Percentiles rank a stretch among this genome's conserved stretches.
Conservation (phyloP, 2,888 invertebrate species). For the Acrobasis consociella region DNA sequence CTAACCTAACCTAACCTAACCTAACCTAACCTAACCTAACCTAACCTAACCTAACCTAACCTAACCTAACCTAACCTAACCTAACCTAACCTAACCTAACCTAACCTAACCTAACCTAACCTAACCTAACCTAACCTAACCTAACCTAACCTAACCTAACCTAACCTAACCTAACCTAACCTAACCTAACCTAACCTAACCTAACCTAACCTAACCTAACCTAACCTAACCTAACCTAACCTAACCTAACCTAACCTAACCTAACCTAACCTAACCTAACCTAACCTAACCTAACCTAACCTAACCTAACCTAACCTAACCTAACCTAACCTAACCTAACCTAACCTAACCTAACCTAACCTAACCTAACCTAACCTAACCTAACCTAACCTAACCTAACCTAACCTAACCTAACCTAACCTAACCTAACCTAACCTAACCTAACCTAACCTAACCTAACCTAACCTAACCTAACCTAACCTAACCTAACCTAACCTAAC, state of each 20-base stretch:
- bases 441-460: conserved; percentile 33
- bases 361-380: conserved; percentile 29
- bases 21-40: conserved; percentile 30
- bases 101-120: conserved; percentile 34
- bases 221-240: conserved; percentile 36
- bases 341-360: conserved; percentile 34
- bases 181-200: conserved; percentile 33
- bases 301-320: conserved; percentile 40
- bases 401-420: conserved; percentile 27
- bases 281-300: conserved; percentile 39
- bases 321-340: conserved; percentile 41
- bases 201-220: conserved; percentile 32
- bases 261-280: conserved; percentile 37
- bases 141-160: conserved; percentile 32
- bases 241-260: conserved; percentile 36
- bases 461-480: conserved; percentile 32
- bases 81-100: conserved; percentile 31
- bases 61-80: conserved; percentile 25
- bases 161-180: conserved; percentile 29
- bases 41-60: conserved; percentile 32
- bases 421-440: conserved; percentile 33
- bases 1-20: conserved; percentile 31
- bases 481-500: conserved; percentile 31
- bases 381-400: conserved; percentile 25
- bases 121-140: conserved; percentile 33